Base-by-base conservation (phyloP, 2,797 vertebrate species). In the Rhinoraja longicauda region DNA sequence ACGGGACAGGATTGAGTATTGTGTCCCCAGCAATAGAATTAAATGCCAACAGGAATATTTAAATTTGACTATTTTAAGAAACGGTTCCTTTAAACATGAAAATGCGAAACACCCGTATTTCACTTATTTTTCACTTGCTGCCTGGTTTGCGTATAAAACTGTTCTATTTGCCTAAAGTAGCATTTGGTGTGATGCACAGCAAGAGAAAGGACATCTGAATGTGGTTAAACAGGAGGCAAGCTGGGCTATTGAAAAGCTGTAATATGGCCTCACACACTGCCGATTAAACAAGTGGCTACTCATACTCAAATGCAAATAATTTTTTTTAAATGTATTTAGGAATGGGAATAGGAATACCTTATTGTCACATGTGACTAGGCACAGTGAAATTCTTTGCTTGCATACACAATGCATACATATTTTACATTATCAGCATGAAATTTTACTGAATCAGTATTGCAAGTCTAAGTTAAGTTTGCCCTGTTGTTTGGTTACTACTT, bases 51-150 rank as follows among this genome's bases (percentile, higher is more conserved):
- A 88, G 2, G n/a, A 67, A 67, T 88, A 88, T 36, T 36, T 88
- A 36, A 88, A 88, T 36, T 64, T 88, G 84, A 67, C 62, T 32
- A 21, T 32, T 88, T 88, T 88, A 88, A 88, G 59, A 88, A 36
- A 9, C 7, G 19, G n/a, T 21, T 15, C n/a, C 24, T 32, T 67
- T 67, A 64, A 88, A 36, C 9, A 19, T 64, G 13, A 88, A 88
- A 88, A 88, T 36, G 15, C 12, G 45, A 13, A 86, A 17, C n/a
- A 17, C 17, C 59, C 17, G 6, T 21, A 5, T 64, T 64, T 36
- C 88, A 5, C 57, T 17, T 86, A 36, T 19, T 21, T 67, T 13
- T 84, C 26, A 5, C n/a, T 12, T 88, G 59, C 67, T 1, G 88
- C 36, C 59, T n/a, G 26, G 82, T 1, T n/a, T 59, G 17, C n/a